A percentile compares a stretch with the other conserved stretches of the same genome.
Conservation (phyloP, 2,888 invertebrate species). For the Candidula unifasciata region DNA sequence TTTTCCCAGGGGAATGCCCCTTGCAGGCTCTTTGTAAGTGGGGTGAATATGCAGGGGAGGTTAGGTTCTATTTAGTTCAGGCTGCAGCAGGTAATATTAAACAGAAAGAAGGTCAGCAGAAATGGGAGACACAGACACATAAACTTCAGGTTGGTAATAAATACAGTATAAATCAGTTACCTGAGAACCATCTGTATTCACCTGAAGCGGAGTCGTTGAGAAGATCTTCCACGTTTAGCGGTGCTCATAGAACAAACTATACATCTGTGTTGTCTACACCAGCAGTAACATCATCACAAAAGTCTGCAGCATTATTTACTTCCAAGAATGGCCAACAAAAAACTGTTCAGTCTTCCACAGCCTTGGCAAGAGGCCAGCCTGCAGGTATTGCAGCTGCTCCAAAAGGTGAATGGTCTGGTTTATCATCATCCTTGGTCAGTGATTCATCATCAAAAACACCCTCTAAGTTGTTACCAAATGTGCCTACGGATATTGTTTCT, state of each 20-base stretch:
- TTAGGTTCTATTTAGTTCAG: constrained; percentile 91
- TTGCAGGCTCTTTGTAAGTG: constrained; percentile 86
- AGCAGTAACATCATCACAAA: constrained; percentile 19
- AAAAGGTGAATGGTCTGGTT: constrained; percentile 32
- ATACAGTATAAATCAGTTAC: constrained; percentile 59
- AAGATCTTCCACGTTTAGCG: constrained; percentile 82
- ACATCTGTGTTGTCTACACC: constrained; percentile 19
- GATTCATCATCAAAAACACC: constrained; percentile 26
- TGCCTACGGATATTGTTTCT: neutral
- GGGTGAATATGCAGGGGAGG: constrained; percentile 98
- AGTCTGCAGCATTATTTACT: neutral
- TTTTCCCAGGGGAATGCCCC: constrained; percentile 93
- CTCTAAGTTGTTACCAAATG: neutral
- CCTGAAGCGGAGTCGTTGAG: constrained; percentile 74
- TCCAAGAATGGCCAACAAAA: neutral
- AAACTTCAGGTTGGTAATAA: constrained; percentile 65
- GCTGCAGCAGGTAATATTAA: constrained; percentile 63
- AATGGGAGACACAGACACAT: constrained; percentile 27
- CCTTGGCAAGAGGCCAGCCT: constrained; percentile 28
- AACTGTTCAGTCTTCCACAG: neutral
- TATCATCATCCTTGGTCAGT: neutral
- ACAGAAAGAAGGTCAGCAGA: neutral
- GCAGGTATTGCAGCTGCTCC: constrained; percentile 34
- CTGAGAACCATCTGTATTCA: constrained; percentile 18
- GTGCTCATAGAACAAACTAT: constrained; percentile 69